Evolutionary conservation across 1,140 invertebrate species (phyloP).

Genomic region (Zaprionus vittiger): DNA sequence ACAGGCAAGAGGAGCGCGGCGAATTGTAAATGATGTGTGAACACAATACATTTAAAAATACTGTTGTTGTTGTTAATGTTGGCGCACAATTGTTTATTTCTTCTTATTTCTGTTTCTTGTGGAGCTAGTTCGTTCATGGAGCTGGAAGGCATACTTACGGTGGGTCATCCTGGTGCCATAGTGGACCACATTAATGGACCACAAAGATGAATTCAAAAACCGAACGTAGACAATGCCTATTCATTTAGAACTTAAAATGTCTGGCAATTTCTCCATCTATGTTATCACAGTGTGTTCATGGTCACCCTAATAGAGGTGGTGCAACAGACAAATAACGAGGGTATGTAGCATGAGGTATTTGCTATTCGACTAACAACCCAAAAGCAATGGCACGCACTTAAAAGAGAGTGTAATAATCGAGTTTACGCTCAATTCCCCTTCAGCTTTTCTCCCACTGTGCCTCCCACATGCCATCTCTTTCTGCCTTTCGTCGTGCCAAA

Average conservation of each 20-base stretch:
- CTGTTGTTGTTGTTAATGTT: too few species aligned
- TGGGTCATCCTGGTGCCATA: too few species aligned
- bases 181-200: too few species aligned
- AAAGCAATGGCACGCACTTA: background rate
- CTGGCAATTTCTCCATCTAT: conserved; percentile 92
- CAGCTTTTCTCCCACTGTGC: background rate
- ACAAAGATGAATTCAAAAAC: too few species aligned
- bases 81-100: too few species aligned
- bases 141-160: too few species aligned
- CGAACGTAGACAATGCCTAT: conserved; percentile 79
- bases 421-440: conserved; percentile 19
- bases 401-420: conserved; percentile 33
- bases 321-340: background rate
- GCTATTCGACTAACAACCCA: background rate
- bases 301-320: too few species aligned
- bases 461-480: background rate
- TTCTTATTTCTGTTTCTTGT: too few species aligned
- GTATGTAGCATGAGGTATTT: background rate
- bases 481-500: conserved; percentile 10
- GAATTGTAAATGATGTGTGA: background rate
- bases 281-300: conserved; percentile 85
- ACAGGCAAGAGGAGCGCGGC: conserved; percentile 59
- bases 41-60: too few species aligned
- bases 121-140: too few species aligned
- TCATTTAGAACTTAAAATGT: conserved; percentile 93